Conservation (phyloP, 2,113 vertebrate species). For the Galbula dea region DNA sequence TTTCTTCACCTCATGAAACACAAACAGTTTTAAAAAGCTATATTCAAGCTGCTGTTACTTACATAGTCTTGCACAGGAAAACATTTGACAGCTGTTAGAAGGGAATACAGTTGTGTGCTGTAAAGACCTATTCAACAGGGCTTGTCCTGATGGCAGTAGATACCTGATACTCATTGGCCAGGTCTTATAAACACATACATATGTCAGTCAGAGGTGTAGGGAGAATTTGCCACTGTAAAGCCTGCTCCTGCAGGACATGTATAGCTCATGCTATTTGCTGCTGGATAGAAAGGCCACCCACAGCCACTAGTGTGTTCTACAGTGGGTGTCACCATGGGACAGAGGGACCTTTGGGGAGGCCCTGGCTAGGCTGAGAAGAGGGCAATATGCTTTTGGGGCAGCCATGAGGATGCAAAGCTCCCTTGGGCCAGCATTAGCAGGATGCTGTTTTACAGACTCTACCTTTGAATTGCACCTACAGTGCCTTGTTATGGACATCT, state of each 20-base stretch:
- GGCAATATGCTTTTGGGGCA: not conserved
- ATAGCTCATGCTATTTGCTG: not conserved
- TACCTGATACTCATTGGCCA: not conserved
- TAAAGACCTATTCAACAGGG: not conserved
- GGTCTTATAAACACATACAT: not conserved
- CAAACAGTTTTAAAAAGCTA: not conserved
- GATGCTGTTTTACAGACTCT: not conserved
- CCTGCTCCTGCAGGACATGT: not conserved
- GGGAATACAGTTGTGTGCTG: not conserved
- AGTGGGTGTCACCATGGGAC: rapidly evolving
- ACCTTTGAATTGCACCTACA: not conserved
- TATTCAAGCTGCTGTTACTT: not conserved
- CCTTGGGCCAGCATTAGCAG: not conserved
- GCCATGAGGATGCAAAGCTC: rapidly evolving
- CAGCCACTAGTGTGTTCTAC: rapidly evolving
- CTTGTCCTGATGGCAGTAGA: not conserved
- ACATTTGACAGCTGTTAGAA: not conserved
- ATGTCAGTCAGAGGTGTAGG: not conserved
- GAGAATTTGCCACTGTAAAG: not conserved
- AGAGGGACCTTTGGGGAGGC: rapidly evolving
- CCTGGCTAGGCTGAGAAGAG: not conserved
- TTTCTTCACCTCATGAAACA: conserved; percentile 40
- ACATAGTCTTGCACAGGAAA: not conserved
- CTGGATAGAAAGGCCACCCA: rapidly evolving
- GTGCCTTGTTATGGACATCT: not conserved